Evolutionary conservation across 2,113 vertebrate genomes (phyloP).

Genomic region (Ranitomeya variabilis): DNA sequence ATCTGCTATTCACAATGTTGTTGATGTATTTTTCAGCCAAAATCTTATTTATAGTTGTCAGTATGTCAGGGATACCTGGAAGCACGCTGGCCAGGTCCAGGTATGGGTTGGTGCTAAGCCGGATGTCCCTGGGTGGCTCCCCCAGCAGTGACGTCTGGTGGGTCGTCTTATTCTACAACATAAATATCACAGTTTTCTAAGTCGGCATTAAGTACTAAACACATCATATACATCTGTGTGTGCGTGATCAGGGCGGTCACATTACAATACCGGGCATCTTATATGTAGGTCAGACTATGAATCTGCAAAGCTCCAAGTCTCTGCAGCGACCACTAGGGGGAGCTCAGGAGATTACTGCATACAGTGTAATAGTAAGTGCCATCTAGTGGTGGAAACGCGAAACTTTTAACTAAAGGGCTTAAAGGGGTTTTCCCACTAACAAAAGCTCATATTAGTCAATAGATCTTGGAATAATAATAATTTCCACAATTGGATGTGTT

Average conservation of each 20-base stretch:
- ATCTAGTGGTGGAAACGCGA: no score
- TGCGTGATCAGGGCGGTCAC: no score
- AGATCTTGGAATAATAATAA: no score
- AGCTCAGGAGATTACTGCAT: no score
- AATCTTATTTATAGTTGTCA: neutral
- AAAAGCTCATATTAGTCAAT: no score
- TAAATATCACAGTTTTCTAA: neutral
- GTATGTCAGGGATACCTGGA: conserved; percentile 70
- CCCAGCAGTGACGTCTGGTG: conserved; percentile 91
- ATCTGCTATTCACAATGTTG: neutral
- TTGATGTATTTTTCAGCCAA: neutral
- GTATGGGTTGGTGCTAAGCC: conserved; percentile 94
- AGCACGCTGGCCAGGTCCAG: conserved; percentile 93
- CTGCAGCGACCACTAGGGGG: neutral
- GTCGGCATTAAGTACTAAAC: neutral
- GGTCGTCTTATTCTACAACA: conserved; percentile 72
- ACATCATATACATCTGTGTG: neutral
- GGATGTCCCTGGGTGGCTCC: conserved; percentile 92
- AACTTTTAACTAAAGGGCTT: no score
- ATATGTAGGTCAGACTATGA: neutral
- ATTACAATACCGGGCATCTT: no score
- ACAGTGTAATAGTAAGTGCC: no score
- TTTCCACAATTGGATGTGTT: no score
- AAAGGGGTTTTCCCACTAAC: no score
- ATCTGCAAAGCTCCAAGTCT: neutral